A percentile compares a stretch with the other conserved stretches of the same genome.
Evolutionary conservation across 2,797 vertebrate genomes (phyloP).

Genomic region (Brachyalestes nurse): DNA sequence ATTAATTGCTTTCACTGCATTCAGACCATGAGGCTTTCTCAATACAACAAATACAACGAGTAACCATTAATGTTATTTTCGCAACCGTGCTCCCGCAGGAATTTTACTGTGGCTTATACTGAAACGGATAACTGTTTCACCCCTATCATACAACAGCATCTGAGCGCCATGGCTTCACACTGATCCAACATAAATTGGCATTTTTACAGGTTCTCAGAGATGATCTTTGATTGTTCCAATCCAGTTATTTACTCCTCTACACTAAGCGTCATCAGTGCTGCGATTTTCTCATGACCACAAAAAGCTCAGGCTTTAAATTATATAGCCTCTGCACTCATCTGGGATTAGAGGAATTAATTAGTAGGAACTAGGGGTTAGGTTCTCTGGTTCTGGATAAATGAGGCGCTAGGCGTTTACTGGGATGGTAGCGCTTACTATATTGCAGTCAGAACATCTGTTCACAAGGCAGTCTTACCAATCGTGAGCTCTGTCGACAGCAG

Average conservation of each 20-base stretch:
- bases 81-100: too few relatives aligned
- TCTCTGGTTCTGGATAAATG: conserved; percentile 12
- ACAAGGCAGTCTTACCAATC: conserved; percentile 14
- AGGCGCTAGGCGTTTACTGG: not conserved
- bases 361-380: conserved; percentile 32
- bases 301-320: conserved; percentile 52
- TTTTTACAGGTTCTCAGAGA: conserved; percentile 6
- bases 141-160: not conserved
- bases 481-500: conserved; percentile 12
- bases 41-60: too few relatives aligned
- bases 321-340: conserved; percentile 48
- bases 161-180: not conserved
- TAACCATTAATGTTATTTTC: too few relatives aligned
- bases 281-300: conserved; percentile 63
- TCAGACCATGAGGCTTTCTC: too few relatives aligned
- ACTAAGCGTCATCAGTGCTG: conserved; percentile 29
- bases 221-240: conserved; percentile 31
- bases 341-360: conserved; percentile 50
- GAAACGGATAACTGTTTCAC: too few relatives aligned
- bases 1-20: too few relatives aligned
- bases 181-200: not conserved
- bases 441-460: conserved; percentile 48
- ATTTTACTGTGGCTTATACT: too few relatives aligned
- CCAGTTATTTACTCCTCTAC: conserved; percentile 41
- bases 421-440: conserved; percentile 1